phyloP scores from a whole-genome alignment of 2,113 vertebrate species.

The Pogonocichla stellata region DNA sequence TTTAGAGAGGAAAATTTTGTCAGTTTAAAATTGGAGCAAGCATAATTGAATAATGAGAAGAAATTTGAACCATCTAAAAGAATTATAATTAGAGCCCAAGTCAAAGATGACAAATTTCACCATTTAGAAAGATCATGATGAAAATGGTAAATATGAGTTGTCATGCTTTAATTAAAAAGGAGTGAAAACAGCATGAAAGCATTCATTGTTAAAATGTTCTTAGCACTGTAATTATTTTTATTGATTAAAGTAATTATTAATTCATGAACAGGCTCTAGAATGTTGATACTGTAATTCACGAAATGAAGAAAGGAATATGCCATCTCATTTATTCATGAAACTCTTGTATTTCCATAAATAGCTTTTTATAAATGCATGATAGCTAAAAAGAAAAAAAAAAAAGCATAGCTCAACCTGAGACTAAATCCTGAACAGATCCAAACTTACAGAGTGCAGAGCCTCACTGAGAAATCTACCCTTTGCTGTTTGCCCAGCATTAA shows the following conservation, averaged over 20 bases:
- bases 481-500: neutral
- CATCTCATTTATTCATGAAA: slow-evolving; percentile 52
- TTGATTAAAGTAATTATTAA: slow-evolving; percentile 67
- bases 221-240: slow-evolving; percentile 67
- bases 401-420: neutral
- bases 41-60: slow-evolving; percentile 53
- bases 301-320: slow-evolving; percentile 59
- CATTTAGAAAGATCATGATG: slow-evolving; percentile 52
- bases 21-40: slow-evolving; percentile 49
- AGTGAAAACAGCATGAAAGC: slow-evolving; percentile 30
- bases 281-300: slow-evolving; percentile 62
- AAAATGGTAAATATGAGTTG: slow-evolving; percentile 57
- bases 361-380: neutral
- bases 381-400: neutral
- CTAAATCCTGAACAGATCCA: neutral
- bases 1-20: slow-evolving; percentile 18
- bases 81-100: slow-evolving; percentile 59
- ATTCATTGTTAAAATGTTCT: slow-evolving; percentile 58
- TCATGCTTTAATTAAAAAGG: slow-evolving; percentile 61
- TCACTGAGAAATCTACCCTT: neutral
- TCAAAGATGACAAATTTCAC: slow-evolving; percentile 54
- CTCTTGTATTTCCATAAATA: slow-evolving; percentile 30
- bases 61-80: slow-evolving; percentile 39
- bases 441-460: neutral
- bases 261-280: slow-evolving; percentile 69